Percentiles rank a stretch among this genome's conserved stretches.
Conservation (phyloP, 2,888 invertebrate species). For the Diabrotica balteata region DNA sequence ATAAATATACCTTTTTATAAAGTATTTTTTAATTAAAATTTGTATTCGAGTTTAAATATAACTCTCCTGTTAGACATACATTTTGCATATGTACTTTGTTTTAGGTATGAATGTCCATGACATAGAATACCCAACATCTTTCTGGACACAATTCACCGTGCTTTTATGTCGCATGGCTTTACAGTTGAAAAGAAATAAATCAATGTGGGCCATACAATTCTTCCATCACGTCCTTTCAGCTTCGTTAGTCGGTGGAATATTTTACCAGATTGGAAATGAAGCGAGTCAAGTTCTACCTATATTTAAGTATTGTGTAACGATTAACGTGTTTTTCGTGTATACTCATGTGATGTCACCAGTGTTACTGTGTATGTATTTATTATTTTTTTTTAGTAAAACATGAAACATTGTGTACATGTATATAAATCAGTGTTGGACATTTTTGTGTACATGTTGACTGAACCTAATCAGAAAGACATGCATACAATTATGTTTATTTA, state of each 20-base stretch:
- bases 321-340: slow-evolving; percentile 70
- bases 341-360: slow-evolving; percentile 70
- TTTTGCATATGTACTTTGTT: slow-evolving; percentile 13
- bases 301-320: slow-evolving; percentile 68
- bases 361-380: slow-evolving; percentile 65
- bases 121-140: slow-evolving; percentile 63
- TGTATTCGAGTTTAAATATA: too few species aligned
- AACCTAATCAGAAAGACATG: too few species aligned
- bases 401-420: too few species aligned
- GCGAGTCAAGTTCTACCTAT: slow-evolving; percentile 65
- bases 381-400: too few species aligned
- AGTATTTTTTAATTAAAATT: too few species aligned
- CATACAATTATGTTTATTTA: too few species aligned
- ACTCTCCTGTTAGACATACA: not conserved
- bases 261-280: slow-evolving; percentile 66
- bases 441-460: too few species aligned
- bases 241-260: slow-evolving; percentile 65
- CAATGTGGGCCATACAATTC: slow-evolving; percentile 65
- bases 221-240: slow-evolving; percentile 66
- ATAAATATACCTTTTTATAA: too few species aligned
- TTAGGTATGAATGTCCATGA: slow-evolving; percentile 39
- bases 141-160: slow-evolving; percentile 64
- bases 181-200: slow-evolving; percentile 65
- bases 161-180: slow-evolving; percentile 64
- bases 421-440: too few species aligned